Base-by-base conservation (phyloP, 2,797 vertebrate species). In the Pelodytes ibericus region DNA sequence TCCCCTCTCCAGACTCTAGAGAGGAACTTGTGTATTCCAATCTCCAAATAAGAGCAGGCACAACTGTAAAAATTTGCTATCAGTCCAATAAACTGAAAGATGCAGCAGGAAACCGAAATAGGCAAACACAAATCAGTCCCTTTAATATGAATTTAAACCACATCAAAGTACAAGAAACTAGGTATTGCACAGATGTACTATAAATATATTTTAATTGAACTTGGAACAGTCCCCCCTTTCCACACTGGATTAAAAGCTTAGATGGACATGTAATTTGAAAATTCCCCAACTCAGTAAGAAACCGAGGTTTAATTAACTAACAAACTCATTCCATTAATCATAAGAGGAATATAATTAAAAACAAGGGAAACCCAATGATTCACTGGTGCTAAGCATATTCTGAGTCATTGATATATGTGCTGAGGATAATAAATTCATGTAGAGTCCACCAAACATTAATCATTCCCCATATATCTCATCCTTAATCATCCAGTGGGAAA, bases 211-310 rank as follows among this genome's bases (percentile, higher is more conserved):
- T 53, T 2, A 7, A 22, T 53, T 53, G 6, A 53, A 53, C n/a
- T 8, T 53, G 20, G 5, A 24, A 20, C n/a, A 24, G 8, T 13
- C n/a, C n/a, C n/a, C n/a, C n/a, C n/a, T n/a, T n/a, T n/a, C 15
- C 3, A 44, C 3, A 44, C 18, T 10, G 11, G 18, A 44, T 13
- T 3, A 1, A 16, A 13, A 13, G 51, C 51, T 16, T 58, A 58
- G 62, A 74, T 72, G 44, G 71, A 72, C 5, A 29, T 39, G 58
- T 8, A 56, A 72, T 13, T 29, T 65, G 22, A 10, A 7, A 44
- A 63, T 66, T 58, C 62, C 65, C 25, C 15, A 3, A 25, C 36
- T 22, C 58, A 41, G 65, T 73, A n/a, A 26, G 31, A 74, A 59
- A 24, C 31, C 22, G 41, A 11, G 10, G 25, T 64, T 59, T 63